Conservation (phyloP, 2,888 invertebrate species). For the Nomada hirtipes region DNA sequence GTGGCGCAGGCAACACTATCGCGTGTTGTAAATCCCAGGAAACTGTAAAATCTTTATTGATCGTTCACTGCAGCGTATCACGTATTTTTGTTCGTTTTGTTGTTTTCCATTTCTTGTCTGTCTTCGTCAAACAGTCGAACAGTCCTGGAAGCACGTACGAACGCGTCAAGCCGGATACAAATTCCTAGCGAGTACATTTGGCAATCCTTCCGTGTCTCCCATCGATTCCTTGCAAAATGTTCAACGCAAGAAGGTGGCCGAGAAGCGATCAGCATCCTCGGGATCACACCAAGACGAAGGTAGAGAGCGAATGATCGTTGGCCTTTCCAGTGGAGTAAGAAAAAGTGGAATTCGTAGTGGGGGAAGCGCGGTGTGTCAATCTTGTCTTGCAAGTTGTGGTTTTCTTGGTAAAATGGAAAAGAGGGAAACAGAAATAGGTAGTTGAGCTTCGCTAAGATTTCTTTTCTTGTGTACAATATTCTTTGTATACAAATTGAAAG, state of each 20-base stretch:
- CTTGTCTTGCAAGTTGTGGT: not conserved
- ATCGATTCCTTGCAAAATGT: constrained; percentile 3
- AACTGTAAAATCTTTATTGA: constrained; percentile 50
- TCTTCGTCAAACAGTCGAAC: not conserved
- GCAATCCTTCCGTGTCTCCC: not conserved
- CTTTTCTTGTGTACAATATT: too few species aligned
- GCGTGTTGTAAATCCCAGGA: not conserved
- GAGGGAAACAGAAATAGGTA: not conserved
- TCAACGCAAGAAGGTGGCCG: not conserved
- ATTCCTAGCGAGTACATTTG: not conserved
- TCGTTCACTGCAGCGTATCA: constrained; percentile 44
- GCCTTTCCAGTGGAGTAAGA: constrained; percentile 1
- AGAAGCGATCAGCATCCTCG: not conserved
- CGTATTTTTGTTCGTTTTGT: constrained; percentile 19
- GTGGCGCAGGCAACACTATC: not conserved
- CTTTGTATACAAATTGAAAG: too few species aligned
- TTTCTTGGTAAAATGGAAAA: not conserved
- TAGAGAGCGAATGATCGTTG: constrained; percentile 11
- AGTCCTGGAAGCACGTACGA: not conserved
- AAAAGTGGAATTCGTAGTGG: constrained; percentile 11
- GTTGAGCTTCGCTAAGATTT: not conserved
- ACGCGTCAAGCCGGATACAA: constrained; percentile 13
- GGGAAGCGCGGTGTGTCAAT: constrained; percentile 13
- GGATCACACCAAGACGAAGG: constrained; percentile 1
- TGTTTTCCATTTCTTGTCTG: not conserved